Evolutionary conservation across 2,113 vertebrate species (phyloP).

Genomic region (Setophaga petechia): DNA sequence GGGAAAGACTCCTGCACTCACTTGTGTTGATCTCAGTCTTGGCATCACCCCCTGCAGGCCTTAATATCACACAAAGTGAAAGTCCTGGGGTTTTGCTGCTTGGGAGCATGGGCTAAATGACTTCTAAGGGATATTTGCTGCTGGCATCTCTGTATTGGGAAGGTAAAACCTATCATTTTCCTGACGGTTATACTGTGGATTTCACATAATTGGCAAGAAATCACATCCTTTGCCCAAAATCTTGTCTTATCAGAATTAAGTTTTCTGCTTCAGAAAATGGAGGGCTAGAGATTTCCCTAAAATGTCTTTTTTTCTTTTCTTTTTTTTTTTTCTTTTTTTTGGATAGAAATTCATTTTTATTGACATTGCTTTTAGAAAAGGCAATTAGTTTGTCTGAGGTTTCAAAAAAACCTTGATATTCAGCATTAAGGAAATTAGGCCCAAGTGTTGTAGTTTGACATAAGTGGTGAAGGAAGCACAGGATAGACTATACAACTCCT

Average conservation of each 20-base stretch:
- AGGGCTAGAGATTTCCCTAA: background rate
- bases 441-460: background rate
- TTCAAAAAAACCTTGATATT: background rate
- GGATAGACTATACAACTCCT: background rate
- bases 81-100: background rate
- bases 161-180: background rate
- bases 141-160: background rate
- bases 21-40: background rate
- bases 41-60: background rate
- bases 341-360: background rate
- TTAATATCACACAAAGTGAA: background rate
- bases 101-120: background rate
- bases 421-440: background rate
- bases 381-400: background rate
- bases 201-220: background rate
- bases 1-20: background rate
- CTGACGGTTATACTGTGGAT: background rate
- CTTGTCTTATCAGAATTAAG: background rate
- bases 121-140: background rate
- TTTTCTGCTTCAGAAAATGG: background rate
- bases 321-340: background rate
- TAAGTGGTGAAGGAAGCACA: background rate
- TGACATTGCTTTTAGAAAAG: background rate
- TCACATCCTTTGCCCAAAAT: background rate
- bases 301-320: accelerated